phyloP scores from a whole-genome alignment of 2,888 invertebrate genomes.

The Lapara coniferarum region DNA sequence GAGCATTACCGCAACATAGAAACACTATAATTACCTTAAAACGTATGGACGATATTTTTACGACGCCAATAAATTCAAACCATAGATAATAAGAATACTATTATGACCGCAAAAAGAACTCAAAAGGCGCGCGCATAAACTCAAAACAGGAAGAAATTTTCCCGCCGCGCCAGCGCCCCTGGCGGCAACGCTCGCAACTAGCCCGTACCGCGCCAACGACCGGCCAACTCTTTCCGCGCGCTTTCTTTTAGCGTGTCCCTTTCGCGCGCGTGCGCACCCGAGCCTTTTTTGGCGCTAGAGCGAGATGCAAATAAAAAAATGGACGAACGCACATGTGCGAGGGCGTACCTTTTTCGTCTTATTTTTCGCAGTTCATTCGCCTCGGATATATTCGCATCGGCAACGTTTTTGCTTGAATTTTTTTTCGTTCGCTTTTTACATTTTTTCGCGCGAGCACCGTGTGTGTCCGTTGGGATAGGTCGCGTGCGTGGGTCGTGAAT shows the following conservation, averaged over 20 bases:
- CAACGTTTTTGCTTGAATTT: slow-evolving; percentile 26
- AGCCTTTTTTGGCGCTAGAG: slow-evolving; percentile 72
- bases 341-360: slow-evolving; percentile 73
- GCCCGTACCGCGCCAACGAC: slow-evolving; percentile 62
- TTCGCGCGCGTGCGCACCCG: slow-evolving; percentile 48
- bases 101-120: slow-evolving; percentile 23
- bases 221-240: slow-evolving; percentile 73
- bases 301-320: slow-evolving; percentile 75
- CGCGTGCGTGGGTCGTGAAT: slow-evolving; percentile 69
- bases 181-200: slow-evolving; percentile 71
- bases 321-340: slow-evolving; percentile 80
- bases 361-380: slow-evolving; percentile 81
- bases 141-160: slow-evolving; percentile 78
- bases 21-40: slow-evolving; percentile 10
- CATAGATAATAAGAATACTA: slow-evolving; percentile 22
- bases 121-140: slow-evolving; percentile 53
- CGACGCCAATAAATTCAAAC: slow-evolving; percentile 13
- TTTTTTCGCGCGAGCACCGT: slow-evolving; percentile 59
- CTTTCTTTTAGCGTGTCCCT: slow-evolving; percentile 74
- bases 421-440: slow-evolving; percentile 41
- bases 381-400: slow-evolving; percentile 70
- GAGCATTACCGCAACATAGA: slow-evolving; percentile 1
- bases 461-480: slow-evolving; percentile 73
- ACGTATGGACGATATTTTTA: slow-evolving; percentile 7
- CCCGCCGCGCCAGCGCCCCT: slow-evolving; percentile 61